Evolutionary conservation across 2,113 vertebrate species (phyloP).

Genomic region (Microcebus griseorufus): DNA sequence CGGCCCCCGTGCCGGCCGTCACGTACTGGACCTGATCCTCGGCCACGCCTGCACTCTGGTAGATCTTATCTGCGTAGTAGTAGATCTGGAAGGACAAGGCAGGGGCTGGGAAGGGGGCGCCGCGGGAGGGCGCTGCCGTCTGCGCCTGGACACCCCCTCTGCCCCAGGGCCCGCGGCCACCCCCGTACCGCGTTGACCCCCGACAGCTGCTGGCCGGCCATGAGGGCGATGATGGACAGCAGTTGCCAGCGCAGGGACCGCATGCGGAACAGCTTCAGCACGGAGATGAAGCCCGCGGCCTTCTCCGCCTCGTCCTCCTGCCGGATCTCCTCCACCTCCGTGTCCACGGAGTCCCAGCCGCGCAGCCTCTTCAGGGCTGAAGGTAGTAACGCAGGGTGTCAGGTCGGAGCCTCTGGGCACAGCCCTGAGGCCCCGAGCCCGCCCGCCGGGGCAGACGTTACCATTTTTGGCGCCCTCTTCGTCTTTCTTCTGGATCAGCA

Average conservation of each 20-base stretch:
- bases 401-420: rapidly evolving
- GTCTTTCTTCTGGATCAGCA: conserved; percentile 90
- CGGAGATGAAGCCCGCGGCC: conserved; percentile 87
- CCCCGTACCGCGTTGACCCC: conserved; percentile 91
- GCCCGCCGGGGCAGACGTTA: conserved; percentile 62
- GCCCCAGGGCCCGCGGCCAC: rapidly evolving
- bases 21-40: conserved; percentile 88
- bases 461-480: conserved; percentile 86
- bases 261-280: conserved; percentile 87
- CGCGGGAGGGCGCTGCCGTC: neutral
- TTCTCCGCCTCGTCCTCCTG: conserved; percentile 89
- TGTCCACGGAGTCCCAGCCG: conserved; percentile 86
- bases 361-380: conserved; percentile 89
- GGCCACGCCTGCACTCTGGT: conserved; percentile 87
- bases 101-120: neutral
- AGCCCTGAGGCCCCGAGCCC: rapidly evolving
- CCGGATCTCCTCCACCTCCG: conserved; percentile 90
- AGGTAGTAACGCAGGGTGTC: rapidly evolving
- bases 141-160: rapidly evolving
- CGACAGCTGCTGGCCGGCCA: conserved; percentile 95
- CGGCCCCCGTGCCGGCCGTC: conserved; percentile 91
- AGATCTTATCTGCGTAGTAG: conserved; percentile 95
- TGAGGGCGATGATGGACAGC: conserved; percentile 90
- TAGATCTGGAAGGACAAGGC: conserved; percentile 88
- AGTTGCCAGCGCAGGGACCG: conserved; percentile 93